These are phyloP conservation scores for Rutilus rutilus DNA, from an alignment of 2,113 vertebrate genomes.

Conservation along the genomic window DNA sequence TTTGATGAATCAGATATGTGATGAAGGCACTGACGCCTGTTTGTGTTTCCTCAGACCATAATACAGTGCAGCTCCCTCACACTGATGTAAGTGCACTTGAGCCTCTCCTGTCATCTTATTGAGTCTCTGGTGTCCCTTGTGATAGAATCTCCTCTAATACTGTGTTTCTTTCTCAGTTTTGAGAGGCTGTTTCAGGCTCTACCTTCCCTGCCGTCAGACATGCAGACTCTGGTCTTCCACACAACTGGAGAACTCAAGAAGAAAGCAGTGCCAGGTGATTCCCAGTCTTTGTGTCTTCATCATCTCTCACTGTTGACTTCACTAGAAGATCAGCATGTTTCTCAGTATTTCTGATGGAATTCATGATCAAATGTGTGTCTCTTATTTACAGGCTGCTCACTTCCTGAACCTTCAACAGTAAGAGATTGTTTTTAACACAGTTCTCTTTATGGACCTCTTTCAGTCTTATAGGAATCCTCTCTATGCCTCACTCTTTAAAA, in stretches of 20 bases:
- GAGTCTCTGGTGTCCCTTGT: not conserved
- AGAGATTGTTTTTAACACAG: not conserved
- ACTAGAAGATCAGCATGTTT: not conserved
- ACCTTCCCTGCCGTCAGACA: not conserved
- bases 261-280: not conserved
- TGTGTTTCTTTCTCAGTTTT: not conserved
- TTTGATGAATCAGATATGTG: not conserved
- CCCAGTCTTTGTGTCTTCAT: not conserved
- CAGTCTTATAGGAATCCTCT: not conserved
- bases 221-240: not conserved
- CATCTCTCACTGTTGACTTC: not conserved
- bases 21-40: not conserved
- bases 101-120: not conserved
- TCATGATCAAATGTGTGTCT: not conserved
- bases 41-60: not conserved
- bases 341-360: not conserved
- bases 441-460: not conserved
- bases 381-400: not conserved
- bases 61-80: slow-evolving; percentile 6
- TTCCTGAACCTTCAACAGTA: slow-evolving; percentile 22
- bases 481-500: not conserved
- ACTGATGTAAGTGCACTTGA: slow-evolving; percentile 38
- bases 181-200: not conserved
- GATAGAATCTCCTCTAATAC: not conserved
- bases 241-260: slow-evolving; percentile 2